These are phyloP conservation scores for Gyps fulvus DNA, from an alignment of 2,113 vertebrate genomes.

Conservation along the genomic window DNA sequence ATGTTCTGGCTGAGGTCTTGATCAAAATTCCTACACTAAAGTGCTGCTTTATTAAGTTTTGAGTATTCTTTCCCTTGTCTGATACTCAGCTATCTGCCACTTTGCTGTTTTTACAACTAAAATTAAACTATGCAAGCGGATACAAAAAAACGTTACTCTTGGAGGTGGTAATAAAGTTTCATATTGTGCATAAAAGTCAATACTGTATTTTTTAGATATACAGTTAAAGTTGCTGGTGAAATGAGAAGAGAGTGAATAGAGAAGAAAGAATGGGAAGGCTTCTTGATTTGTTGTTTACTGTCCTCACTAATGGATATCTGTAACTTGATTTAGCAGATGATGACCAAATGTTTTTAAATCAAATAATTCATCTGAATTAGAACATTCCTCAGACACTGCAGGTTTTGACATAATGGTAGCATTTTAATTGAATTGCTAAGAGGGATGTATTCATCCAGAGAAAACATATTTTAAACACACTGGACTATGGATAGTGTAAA, in stretches of 20 bases:
- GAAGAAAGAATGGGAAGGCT: background rate
- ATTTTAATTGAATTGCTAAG: background rate
- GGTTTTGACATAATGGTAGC: background rate
- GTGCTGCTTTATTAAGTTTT: background rate
- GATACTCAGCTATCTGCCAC: background rate
- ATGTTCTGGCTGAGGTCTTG: background rate
- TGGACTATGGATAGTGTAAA: background rate
- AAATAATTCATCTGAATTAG: background rate
- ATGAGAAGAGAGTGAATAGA: background rate
- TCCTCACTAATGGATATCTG: background rate
- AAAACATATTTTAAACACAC: background rate
- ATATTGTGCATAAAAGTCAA: background rate
- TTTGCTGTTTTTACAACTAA: background rate
- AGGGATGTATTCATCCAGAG: background rate
- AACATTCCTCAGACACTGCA: background rate
- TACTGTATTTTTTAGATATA: background rate
- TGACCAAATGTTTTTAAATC: background rate
- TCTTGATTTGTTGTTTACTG: background rate
- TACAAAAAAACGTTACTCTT: background rate
- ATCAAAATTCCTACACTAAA: background rate
- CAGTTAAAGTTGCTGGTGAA: background rate
- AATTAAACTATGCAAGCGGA: background rate
- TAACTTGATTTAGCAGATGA: slow-evolving; percentile 8
- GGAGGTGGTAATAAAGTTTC: background rate
- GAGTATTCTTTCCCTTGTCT: background rate